Base-by-base conservation (phyloP, 2,113 vertebrate genomes). In the Eublepharis macularius region DNA sequence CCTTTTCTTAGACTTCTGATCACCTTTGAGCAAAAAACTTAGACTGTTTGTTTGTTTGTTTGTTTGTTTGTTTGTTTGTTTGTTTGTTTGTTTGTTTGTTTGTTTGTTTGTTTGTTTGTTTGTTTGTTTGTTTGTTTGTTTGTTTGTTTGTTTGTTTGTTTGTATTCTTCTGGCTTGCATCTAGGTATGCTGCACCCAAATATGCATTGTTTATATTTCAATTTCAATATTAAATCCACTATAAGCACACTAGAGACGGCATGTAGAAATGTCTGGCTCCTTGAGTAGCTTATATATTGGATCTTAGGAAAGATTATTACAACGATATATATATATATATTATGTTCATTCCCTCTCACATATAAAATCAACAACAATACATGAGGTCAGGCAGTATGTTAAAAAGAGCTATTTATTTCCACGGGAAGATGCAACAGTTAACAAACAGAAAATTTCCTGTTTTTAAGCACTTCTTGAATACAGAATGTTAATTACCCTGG, bases 321-420 rank as follows among this genome's bases (percentile, higher is more conserved):
- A n/a, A n/a, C n/a, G n/a, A n/a, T n/a, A n/a, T n/a, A n/a, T n/a
- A n/a, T n/a, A n/a, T n/a, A n/a, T n/a, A n/a, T n/a, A n/a, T n/a
- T n/a, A n/a, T n/a, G n/a, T n/a, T n/a, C n/a, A n/a, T n/a, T n/a
- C n/a, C n/a, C n/a, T n/a, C n/a, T n/a, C n/a, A n/a, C n/a, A n/a
- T n/a, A n/a, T n/a, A n/a, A 39, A 70, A 60, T 54, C 17, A 78
- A 89, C 88, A 91, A 88, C 77, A 87, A 89, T 14, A 0, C 1
- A 1, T 36, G 69, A 88, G 76, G n/a, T 79, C 65, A 90, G 91
- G 77, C 83, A 90, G 51, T 1, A 77, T 16, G 80, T 47, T n/a
- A 45, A 88, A 89, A 89, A 57, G n/a, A 85, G 84, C 9, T 92
- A 84, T 89, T 93, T 87, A 92, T 93, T 94, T 95, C 90, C 88